Conservation (phyloP, 2,797 vertebrate species). For the Semaprochilodus insignis region DNA sequence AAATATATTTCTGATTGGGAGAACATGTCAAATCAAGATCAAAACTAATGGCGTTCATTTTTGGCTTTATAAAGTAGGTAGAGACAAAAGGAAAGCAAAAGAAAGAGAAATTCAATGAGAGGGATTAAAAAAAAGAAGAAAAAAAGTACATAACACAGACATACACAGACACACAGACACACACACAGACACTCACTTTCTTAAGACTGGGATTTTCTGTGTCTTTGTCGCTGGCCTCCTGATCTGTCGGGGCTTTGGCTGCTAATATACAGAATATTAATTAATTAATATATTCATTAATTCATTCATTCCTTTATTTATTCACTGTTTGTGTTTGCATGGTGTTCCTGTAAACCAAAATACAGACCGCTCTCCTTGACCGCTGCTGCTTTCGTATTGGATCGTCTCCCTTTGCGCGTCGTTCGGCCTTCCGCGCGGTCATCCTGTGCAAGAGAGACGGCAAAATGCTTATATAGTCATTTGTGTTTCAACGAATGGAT, state of each 20-base stretch:
- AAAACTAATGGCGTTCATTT: no score
- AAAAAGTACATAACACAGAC: no score
- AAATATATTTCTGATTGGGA: no score
- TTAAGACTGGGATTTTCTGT: background rate
- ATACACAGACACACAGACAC: background rate
- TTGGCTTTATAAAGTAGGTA: no score
- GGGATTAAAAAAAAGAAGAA: background rate
- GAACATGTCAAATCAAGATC: no score
- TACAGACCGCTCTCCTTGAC: conserved; percentile 63
- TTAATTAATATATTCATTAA: no score
- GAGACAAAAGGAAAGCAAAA: no score
- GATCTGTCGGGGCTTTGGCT: conserved; percentile 18
- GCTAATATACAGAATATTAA: background rate
- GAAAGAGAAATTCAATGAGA: background rate
- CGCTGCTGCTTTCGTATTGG: conserved; percentile 54
- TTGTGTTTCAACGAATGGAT: background rate
- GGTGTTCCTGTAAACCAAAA: background rate
- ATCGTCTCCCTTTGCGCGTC: conserved; percentile 66
- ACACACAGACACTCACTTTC: background rate
- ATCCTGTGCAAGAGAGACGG: conserved; percentile 63
- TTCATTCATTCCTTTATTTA: no score
- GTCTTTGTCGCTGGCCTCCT: background rate
- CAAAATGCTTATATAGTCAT: no score
- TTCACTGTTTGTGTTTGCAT: background rate
- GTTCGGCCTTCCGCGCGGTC: conserved; percentile 65